Base-by-base conservation (phyloP, 2,113 vertebrate species). In the Sula dactylatra region DNA sequence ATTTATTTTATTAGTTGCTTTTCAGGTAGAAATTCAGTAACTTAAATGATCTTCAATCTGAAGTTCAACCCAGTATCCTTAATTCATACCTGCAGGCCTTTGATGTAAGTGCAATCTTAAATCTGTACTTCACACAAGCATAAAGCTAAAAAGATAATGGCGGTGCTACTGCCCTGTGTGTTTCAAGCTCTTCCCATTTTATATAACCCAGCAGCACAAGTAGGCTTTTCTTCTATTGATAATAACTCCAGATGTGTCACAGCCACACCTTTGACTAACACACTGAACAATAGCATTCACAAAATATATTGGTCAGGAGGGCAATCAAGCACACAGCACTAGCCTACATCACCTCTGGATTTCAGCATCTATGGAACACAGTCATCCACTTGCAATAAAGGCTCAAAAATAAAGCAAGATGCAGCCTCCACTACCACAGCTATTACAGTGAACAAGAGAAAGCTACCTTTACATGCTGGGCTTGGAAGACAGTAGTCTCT, bases 261-360 rank as follows among this genome's bases (percentile, higher is more conserved):
- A 67, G 86, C 85, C 55, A 34, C 94, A 78, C 84, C 85, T 56
- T 36, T 95, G 94, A 97, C 93, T 90, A 95, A 93, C 73, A 82
- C 82, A 58, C 64, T 93, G 85, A 67, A 93, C 90, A 96, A 91
- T 79, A 96, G 91, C 92, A 76, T 88, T 91, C 77, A 94, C 45
- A 71, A 92, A 95, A 93, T 90, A 92, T 95, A 70, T 96, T 24
- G 94, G 97, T 97, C 95, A 97, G 58, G 91, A 91, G 92, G 79
- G 80, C 92, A 88, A 84, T 79, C 92, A 86, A 80, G 86, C 79
- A 78, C 82, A 62, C 71, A 55, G 65, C 86, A 22, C 55, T 32
- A 80, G 85, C 89, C 96, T 84, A 44, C 66, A 81, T 85, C 83
- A 78, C 82, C 84, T 96, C 76, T 76, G 70, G 44, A 76, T 77